Base-by-base conservation (phyloP, 1,140 invertebrate species). In the Idris sp. region DNA sequence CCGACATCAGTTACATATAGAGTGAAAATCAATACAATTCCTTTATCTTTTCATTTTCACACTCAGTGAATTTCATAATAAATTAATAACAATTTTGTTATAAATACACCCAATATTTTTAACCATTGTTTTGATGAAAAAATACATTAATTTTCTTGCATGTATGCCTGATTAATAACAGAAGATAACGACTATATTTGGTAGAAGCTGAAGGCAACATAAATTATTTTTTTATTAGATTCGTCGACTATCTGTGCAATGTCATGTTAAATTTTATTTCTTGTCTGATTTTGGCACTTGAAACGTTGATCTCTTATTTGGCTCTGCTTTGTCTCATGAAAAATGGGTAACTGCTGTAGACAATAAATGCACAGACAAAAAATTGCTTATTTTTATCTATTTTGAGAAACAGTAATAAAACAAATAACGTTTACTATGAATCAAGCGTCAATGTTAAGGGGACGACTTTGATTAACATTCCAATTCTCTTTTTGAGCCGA, bases 231-330 rank as follows among this genome's bases (percentile, higher is more conserved):
- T n/a, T n/a, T n/a, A n/a, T n/a, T 40, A 49, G 25, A 49, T 40
- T 40, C 30, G 26, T 25, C 26, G 44, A 36, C 33, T 51, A 64
- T 64, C 59, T 64, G 19, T 15, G 36, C 33, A 64, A 51, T 38
- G 46, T 64, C 35, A 51, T 18, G 14, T 0, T 10, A 33, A 64
- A 64, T 65, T 36, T 64, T 8, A 26, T 26, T 53, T 46, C 61
- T 65, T 65, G 61, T 65, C 61, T 65, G 61, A 65, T 65, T 65
- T 54, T 65, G 61, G 61, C 61, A 65, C 43, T 49, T 15, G 19
- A 46, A 46, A 59, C 16, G 54, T 35, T 44, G 36, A 56, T 56
- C 22, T 16, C 22, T 53, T 14, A 53, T n/a, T 3, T 9, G 1
- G 35, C 15, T 56, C 28, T 26, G 14, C 13, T 19, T 59, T 59